Percentiles rank a stretch among this genome's conserved stretches.
Conservation (phyloP, 1,140 invertebrate genomes). For the Trichonephila clavipes region DNA sequence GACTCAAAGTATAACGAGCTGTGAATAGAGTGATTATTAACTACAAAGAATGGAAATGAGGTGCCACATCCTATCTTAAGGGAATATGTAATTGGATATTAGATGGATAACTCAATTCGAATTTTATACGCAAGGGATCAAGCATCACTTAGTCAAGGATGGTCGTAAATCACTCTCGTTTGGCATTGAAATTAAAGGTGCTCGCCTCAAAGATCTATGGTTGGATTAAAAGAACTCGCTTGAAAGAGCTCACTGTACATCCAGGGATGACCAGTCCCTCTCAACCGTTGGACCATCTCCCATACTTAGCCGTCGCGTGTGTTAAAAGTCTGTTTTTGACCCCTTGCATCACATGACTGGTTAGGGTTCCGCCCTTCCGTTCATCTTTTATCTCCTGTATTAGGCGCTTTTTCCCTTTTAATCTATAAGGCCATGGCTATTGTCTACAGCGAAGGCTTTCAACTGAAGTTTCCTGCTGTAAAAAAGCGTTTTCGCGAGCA, state of each 20-base stretch:
- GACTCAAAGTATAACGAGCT: no score
- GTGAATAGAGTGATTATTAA: no score
- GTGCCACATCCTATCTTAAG: no score
- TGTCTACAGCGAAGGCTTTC: conserved; percentile 50
- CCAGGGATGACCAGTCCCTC: not conserved
- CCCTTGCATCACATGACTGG: conserved; percentile 61
- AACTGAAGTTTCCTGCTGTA: conserved; percentile 50
- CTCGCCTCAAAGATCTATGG: no score
- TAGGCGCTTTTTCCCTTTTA: conserved; percentile 45
- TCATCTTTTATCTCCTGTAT: conserved; percentile 69
- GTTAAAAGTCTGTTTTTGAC: conserved; percentile 46
- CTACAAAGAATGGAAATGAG: no score
- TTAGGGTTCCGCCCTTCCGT: conserved; percentile 60
- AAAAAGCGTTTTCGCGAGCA: conserved; percentile 19
- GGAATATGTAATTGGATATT: no score
- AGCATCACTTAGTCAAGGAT: no score
- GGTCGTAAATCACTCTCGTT: no score
- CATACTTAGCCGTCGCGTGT: conserved; percentile 46
- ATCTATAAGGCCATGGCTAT: conserved; percentile 41
- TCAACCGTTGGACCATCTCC: not conserved
- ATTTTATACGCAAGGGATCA: no score
- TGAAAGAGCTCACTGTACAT: not conserved
- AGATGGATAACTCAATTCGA: no score
- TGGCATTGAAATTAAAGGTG: no score
- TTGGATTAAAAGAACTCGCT: not conserved